phyloP scores from a whole-genome alignment of 2,888 invertebrate genomes.

The Sialis fuliginosa region DNA sequence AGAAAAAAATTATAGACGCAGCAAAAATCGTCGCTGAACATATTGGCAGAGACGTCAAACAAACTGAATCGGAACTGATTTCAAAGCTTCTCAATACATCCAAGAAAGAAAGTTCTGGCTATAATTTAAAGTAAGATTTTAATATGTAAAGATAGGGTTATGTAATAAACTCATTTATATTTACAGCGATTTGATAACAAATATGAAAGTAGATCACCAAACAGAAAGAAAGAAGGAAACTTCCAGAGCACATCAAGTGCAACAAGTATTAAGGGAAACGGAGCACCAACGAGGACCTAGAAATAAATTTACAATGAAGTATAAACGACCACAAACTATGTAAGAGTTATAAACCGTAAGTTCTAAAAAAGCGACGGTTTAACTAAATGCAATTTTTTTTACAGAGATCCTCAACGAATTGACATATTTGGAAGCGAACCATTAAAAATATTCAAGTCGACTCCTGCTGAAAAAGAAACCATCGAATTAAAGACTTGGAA shows the following conservation, averaged over 20 bases:
- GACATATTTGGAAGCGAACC: slow-evolving; percentile 43
- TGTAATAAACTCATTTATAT: neutral
- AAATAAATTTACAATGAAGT: neutral
- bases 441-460: slow-evolving; percentile 42
- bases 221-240: slow-evolving; percentile 29
- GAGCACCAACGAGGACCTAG: slow-evolving; percentile 4
- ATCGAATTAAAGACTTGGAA: slow-evolving; percentile 50
- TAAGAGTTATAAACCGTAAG: neutral
- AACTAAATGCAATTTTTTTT: slow-evolving; percentile 4
- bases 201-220: slow-evolving; percentile 58
- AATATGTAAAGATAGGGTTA: no score
- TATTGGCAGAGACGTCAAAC: slow-evolving; percentile 45
- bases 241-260: slow-evolving; percentile 35
- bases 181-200: slow-evolving; percentile 48
- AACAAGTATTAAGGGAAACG: slow-evolving; percentile 16
- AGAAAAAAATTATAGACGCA: slow-evolving; percentile 34
- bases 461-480: slow-evolving; percentile 18
- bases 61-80: slow-evolving; percentile 57
- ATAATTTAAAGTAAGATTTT: neutral
- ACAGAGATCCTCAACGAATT: slow-evolving; percentile 25
- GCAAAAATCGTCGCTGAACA: slow-evolving; percentile 53
- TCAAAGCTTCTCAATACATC: slow-evolving; percentile 41
- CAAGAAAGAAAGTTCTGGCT: slow-evolving; percentile 12
- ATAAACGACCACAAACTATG: no score
- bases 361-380: neutral